These are phyloP conservation scores for Drosophila obscura DNA, from an alignment of 1,140 invertebrate genomes.

Conservation along the genomic window DNA sequence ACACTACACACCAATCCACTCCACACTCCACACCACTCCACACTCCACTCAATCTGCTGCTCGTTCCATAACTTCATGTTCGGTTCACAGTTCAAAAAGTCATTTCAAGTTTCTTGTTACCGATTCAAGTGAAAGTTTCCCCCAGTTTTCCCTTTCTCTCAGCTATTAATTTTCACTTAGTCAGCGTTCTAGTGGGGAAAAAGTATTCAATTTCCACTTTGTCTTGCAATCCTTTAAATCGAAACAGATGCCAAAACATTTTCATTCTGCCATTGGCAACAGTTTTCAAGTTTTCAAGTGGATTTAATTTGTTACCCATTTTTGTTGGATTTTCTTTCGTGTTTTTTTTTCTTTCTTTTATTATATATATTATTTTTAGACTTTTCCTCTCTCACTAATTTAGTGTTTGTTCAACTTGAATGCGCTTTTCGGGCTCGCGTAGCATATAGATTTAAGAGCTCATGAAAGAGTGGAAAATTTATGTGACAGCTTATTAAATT, in stretches of 20 bases:
- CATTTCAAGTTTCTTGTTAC: constrained; percentile 76
- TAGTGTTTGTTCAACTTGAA: constrained; percentile 51
- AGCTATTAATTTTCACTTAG: constrained; percentile 77
- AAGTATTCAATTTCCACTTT: constrained; percentile 65
- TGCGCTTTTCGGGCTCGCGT: constrained; percentile 27
- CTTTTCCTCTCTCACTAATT: constrained; percentile 52
- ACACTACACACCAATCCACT: constrained; percentile 15
- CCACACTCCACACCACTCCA: constrained; percentile 16
- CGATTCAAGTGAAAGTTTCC: constrained; percentile 71
- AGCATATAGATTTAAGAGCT: constrained; percentile 60
- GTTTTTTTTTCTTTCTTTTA: background rate
- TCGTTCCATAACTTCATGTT: constrained; percentile 25
- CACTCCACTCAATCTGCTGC: too few species aligned
- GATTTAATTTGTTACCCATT: constrained; percentile 50
- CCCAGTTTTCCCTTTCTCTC: constrained; percentile 44
- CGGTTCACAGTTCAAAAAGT: constrained; percentile 79
- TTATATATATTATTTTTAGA: constrained; percentile 57
- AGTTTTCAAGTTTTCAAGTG: constrained; percentile 49
- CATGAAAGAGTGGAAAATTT: constrained; percentile 59
- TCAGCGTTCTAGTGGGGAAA: constrained; percentile 46
- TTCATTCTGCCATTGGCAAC: constrained; percentile 46
- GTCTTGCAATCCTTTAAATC: constrained; percentile 68
- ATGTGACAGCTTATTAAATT: constrained; percentile 79
- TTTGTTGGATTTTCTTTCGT: background rate
- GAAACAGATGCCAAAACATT: constrained; percentile 78